Base-by-base conservation (phyloP, 1,140 invertebrate species). In the Leptinotarsa undecemlineata region DNA sequence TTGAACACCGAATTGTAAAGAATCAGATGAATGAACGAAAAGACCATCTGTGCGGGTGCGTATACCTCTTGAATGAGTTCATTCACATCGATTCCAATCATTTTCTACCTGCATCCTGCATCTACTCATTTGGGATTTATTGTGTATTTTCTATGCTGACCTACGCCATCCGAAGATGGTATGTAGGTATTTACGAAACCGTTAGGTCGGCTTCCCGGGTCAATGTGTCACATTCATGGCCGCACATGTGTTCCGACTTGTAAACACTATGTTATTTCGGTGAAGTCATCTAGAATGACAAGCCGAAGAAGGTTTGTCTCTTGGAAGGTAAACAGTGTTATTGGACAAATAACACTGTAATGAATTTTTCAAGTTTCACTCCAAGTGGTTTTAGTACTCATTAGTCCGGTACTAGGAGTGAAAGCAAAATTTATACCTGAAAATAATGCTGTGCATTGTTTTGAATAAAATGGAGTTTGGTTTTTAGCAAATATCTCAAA, bases 221-320 rank as follows among this genome's bases (percentile, higher is more conserved):
- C 63, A 64, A 64, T 64, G 63, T 64, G 63, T 64, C 63, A 64
- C 63, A 64, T 64, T 64, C 63, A 33, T 20, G 63, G 21, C 11
- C 20, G 20, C 63, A 20, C 63, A 64, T 33, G 26, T 64, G 26
- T 64, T 64, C 3, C 63, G 4, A 64, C 63, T 23, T 19, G 63
- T 23, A 64, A 64, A 64, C 20, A 64, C 26, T 19, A 21, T 64
- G 63, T 64, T 23, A 64, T 64, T 33, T 33, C 63, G 17, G 20
- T 21, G 63, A 64, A 20, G 26, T 33, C 63, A 20, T 15, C 15
- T 15, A 64, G 63, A 64, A 64, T 64, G 19, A 23, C 20, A 64
- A 64, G 14, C 19, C 14, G 8, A 42, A 11, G 33, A 42, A 42
- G 33, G 33, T 42, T 1, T 42, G 26, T 33, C 26, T 33, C 26